A percentile compares a stretch with the other conserved stretches of the same genome.
These are phyloP conservation scores for Phymatocera aterrima DNA, from an alignment of 2,888 invertebrate genomes.

Conservation along the genomic window DNA sequence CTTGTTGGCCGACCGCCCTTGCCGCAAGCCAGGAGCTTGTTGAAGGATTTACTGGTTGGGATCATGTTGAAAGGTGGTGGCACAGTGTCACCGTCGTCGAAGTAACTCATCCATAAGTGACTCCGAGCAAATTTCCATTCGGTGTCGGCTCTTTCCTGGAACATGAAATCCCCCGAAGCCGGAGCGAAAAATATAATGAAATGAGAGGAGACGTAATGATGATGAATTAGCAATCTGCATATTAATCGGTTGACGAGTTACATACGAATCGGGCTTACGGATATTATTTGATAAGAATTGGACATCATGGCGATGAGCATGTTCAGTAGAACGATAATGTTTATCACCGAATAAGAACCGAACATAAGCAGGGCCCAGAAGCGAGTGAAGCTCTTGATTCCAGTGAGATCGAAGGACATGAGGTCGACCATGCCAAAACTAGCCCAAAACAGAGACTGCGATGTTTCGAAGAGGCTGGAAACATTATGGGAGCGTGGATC, in stretches of 20 bases:
- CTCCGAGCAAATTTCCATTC: constrained; percentile 99
- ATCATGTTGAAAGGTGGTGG: constrained; percentile 97
- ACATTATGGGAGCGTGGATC: constrained; percentile 42
- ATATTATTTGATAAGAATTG: constrained; percentile 98
- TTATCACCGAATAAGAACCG: constrained; percentile 97
- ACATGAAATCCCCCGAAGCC: constrained; percentile 37
- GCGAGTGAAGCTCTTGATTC: constrained; percentile 96
- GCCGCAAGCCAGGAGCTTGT: constrained; percentile 76
- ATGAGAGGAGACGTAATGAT: not conserved
- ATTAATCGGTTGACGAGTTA: not conserved
- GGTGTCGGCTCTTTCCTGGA: constrained; percentile 92
- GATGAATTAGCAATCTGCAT: not conserved
- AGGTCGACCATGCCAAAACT: constrained; percentile 97
- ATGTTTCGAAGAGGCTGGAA: constrained; percentile 95
- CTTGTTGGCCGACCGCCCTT: constrained; percentile 75
- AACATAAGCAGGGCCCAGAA: constrained; percentile 99
- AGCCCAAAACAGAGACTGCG: constrained; percentile 98
- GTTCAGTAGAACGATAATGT: constrained; percentile 96
- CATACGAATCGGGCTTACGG: constrained; percentile 79
- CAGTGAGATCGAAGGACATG: constrained; percentile 94
- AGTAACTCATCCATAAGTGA: constrained; percentile 98
- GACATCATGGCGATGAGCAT: constrained; percentile 99
- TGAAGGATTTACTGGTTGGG: constrained; percentile 88
- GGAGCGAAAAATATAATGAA: not conserved
- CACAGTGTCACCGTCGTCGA: constrained; percentile 93